Evolutionary conservation across 2,888 invertebrate species (phyloP), one percentile per base, ranked within the genome.

Genomic region (Notodonta ziczac): DNA sequence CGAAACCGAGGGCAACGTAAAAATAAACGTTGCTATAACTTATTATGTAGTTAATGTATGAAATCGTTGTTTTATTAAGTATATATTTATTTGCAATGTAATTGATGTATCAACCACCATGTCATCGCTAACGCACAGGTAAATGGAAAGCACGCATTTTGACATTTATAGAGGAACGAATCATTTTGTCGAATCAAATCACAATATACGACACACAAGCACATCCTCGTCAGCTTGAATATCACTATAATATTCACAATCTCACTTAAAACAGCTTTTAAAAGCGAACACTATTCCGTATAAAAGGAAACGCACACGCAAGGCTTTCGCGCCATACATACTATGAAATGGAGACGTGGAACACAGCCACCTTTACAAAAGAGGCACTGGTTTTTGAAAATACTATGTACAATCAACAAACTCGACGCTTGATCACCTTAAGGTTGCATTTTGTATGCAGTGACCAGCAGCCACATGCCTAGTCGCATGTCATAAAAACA

Each of bases 71-170:
- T 24, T 24, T 24, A 24, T 24, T 35, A 35, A 6, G 35, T 35
- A 35, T 35, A 5, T 35, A 42, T 42, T 42, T 4, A 62, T 46
- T 59, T 59, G 9, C 50, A 5, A 12, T 66, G 44, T 67, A 62
- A 68, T 58, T 66, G 63, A 62, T 66, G n/a, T 68, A 67, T 62
- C 83, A 85, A 86, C 88, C 89, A 87, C 85, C 81, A 76, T 85
- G 88, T 84, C 84, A 79, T 75, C 69, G 74, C 72, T 67, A 69
- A 68, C 76, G 77, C 76, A 76, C 76, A 56, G 69, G 71, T 77
- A 70, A 69, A 67, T 67, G 77, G 74, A 74, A 60, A 63, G 78
- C 82, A 82, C 81, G 70, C 57, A 61, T 64, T 50, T 58, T 59
- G 57, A 61, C 60, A 63, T 24, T 46, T 14, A 56, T 40, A 52